phyloP scores from a whole-genome alignment of 2,797 vertebrate species.

The Triplophysa bombifrons region DNA sequence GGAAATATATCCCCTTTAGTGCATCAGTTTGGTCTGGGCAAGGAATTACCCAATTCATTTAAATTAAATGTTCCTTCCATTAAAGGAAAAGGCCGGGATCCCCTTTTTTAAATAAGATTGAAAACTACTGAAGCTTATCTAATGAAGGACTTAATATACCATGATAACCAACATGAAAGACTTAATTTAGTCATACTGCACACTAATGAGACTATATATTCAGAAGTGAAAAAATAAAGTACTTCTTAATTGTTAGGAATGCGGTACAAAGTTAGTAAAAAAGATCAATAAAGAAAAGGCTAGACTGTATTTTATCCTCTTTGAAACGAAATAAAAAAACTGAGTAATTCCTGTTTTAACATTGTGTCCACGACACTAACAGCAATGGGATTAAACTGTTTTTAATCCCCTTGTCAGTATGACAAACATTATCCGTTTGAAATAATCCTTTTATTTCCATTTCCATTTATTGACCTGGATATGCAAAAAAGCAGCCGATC shows the following conservation, averaged over 20 bases:
- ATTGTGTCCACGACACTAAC: too few species aligned
- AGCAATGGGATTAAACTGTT: too few species aligned
- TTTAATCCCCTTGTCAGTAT: neutral
- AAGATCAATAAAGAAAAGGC: neutral
- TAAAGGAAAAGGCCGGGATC: constrained; percentile 63
- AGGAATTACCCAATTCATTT: constrained; percentile 51
- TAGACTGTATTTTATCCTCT: too few species aligned
- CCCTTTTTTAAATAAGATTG: constrained; percentile 68
- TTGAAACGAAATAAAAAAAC: too few species aligned
- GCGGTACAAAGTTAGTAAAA: neutral
- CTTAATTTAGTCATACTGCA: constrained; percentile 71
- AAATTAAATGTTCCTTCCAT: constrained; percentile 53
- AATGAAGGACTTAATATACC: constrained; percentile 73
- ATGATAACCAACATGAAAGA: constrained; percentile 72
- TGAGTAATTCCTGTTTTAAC: too few species aligned
- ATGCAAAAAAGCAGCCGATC: constrained; percentile 16
- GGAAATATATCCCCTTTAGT: constrained; percentile 45
- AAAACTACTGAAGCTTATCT: constrained; percentile 69
- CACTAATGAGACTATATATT: constrained; percentile 69
- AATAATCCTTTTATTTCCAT: constrained; percentile 3
- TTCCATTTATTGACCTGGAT: constrained; percentile 9
- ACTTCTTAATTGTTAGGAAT: constrained; percentile 24
- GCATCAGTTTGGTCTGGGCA: constrained; percentile 36
- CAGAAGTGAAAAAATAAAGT: constrained; percentile 25
- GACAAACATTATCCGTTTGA: constrained; percentile 15